Conservation (phyloP, 2,888 invertebrate species). For the Alviniconcha strummeri region DNA sequence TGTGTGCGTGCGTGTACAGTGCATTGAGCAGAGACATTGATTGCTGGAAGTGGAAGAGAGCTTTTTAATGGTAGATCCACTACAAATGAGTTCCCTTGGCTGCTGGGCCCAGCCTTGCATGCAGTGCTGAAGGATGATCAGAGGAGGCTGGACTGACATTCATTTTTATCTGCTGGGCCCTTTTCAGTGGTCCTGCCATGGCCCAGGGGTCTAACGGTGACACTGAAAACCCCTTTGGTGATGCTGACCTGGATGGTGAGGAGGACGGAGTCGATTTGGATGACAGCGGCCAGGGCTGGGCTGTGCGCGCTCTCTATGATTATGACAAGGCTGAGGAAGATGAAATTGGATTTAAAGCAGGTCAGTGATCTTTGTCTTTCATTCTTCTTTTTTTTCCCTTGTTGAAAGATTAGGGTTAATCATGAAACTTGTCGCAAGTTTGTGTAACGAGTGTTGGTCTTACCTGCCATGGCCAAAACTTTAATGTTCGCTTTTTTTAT, state of each 20-base stretch:
- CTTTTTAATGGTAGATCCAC: too few relatives aligned
- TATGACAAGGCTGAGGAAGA: constrained; percentile 98
- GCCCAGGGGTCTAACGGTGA: constrained; percentile 32
- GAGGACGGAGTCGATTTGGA: constrained; percentile 47
- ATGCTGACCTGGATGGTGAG: constrained; percentile 48
- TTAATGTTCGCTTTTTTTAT: too few relatives aligned
- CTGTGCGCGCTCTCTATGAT: constrained; percentile 90
- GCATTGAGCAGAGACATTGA: too few relatives aligned
- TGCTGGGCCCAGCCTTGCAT: too few relatives aligned
- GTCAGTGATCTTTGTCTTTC: constrained; percentile 75
- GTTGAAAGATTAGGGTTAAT: neutral
- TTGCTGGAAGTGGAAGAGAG: too few relatives aligned
- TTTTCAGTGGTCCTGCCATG: constrained; percentile 18
- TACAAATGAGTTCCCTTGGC: too few relatives aligned
- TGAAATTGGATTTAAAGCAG: constrained; percentile 96
- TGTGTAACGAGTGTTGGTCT: too few relatives aligned
- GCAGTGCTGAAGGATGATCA: too few relatives aligned
- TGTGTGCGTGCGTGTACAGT: neutral
- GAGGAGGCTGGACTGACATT: too few relatives aligned
- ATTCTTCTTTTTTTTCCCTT: neutral
- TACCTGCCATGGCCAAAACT: too few relatives aligned
- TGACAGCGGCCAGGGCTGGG: constrained; percentile 43
- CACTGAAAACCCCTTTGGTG: constrained; percentile 56
- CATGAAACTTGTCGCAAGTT: too few relatives aligned
- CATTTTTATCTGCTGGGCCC: too few relatives aligned